Percentiles rank a stretch among this genome's conserved stretches.
phyloP scores from a whole-genome alignment of 2,797 vertebrate species.

The Miichthys miiuy region DNA sequence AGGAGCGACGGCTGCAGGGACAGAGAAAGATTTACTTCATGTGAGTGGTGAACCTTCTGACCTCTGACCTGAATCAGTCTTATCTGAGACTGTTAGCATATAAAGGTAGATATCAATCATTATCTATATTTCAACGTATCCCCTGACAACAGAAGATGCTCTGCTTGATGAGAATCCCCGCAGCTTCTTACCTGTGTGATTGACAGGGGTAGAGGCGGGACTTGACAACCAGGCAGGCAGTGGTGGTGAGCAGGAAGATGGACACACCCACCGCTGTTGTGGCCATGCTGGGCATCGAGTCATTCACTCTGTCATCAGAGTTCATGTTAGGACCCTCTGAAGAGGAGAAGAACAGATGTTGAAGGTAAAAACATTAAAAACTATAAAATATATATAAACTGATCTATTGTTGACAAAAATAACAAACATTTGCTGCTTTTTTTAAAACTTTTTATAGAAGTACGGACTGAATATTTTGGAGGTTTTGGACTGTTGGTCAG shows the following conservation, averaged over 20 bases:
- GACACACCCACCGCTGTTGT: conserved; percentile 84
- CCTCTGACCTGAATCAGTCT: neutral
- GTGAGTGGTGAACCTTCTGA: neutral
- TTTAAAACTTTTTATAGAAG: neutral
- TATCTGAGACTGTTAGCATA: neutral
- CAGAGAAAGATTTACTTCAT: neutral
- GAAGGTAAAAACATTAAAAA: neutral
- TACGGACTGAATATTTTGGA: neutral
- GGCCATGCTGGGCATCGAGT: conserved; percentile 80
- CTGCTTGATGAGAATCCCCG: neutral
- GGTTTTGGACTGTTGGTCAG: no score
- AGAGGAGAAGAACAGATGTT: neutral
- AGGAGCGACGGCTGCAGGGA: conserved; percentile 76
- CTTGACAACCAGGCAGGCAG: conserved; percentile 84
- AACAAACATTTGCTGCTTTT: neutral
- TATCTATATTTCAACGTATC: no score
- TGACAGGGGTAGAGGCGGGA: conserved; percentile 81
- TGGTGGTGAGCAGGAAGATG: conserved; percentile 86
- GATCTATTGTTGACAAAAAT: neutral
- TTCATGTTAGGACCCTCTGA: conserved; percentile 63
- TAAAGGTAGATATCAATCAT: no score
- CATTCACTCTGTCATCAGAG: conserved; percentile 19
- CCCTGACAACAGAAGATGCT: neutral
- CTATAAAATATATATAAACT: neutral
- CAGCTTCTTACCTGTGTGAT: conserved; percentile 73